phyloP scores from a whole-genome alignment of 2,113 vertebrate species.

The Notechis scutatus region DNA sequence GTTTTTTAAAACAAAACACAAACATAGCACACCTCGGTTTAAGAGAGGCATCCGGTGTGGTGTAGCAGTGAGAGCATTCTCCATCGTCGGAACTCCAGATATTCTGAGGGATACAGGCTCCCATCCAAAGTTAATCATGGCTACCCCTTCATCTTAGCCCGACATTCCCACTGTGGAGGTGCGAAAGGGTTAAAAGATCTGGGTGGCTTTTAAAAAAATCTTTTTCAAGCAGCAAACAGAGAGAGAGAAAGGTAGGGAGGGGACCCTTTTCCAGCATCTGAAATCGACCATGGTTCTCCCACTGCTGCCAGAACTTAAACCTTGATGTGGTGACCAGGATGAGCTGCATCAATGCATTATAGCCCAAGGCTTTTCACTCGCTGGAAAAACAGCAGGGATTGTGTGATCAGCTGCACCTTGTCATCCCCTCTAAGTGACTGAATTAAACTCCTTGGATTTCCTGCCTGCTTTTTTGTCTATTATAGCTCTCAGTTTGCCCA shows the following conservation, averaged over 20 bases:
- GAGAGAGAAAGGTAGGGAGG: not conserved
- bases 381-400: not conserved
- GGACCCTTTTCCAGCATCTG: not conserved
- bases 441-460: not conserved
- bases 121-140: not conserved
- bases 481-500: not conserved
- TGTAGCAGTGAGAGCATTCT: not conserved
- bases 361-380: not conserved
- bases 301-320: not conserved
- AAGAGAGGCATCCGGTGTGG: not conserved
- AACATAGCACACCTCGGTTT: not conserved
- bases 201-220: not conserved
- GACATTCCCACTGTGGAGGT: not conserved
- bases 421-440: not conserved
- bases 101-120: not conserved
- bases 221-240: not conserved
- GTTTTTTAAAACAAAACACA: not conserved
- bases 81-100: not conserved
- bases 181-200: not conserved
- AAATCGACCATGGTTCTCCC: not conserved
- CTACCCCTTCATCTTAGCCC: not conserved
- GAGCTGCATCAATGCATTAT: not conserved
- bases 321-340: not conserved
- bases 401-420: not conserved
- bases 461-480: not conserved